phyloP scores from a whole-genome alignment of 2,888 invertebrate genomes.

The Operophtera brumata region DNA sequence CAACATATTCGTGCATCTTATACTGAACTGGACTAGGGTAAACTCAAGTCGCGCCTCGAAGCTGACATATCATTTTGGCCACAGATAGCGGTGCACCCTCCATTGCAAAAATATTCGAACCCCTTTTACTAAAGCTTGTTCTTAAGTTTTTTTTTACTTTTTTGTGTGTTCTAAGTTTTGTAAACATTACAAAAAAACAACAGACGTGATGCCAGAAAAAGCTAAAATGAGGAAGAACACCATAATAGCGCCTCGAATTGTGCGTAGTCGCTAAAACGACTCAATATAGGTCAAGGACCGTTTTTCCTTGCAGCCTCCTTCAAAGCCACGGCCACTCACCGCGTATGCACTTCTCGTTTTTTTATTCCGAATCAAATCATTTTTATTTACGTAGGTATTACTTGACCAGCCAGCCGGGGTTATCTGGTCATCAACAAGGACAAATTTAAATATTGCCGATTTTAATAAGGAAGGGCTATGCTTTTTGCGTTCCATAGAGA shows the following conservation, averaged over 20 bases:
- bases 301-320: constrained; percentile 77
- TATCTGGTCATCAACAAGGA: constrained; percentile 71
- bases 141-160: too few relatives aligned
- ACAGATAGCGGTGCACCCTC: too few relatives aligned
- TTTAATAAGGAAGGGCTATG: constrained; percentile 27
- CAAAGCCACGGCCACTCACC: constrained; percentile 74
- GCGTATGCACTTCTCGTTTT: constrained; percentile 51
- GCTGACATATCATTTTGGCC: too few relatives aligned
- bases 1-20: too few relatives aligned
- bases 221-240: constrained; percentile 5
- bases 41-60: too few relatives aligned
- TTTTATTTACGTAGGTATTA: constrained; percentile 73
- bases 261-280: constrained; percentile 30
- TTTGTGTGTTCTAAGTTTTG: too few relatives aligned
- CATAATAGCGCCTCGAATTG: constrained; percentile 13
- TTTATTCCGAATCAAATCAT: constrained; percentile 76
- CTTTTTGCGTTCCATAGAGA: background rate
- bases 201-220: background rate
- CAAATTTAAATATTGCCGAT: constrained; percentile 54
- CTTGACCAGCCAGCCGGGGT: constrained; percentile 62
- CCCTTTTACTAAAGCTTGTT: too few relatives aligned
- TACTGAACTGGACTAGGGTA: too few relatives aligned
- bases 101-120: too few relatives aligned
- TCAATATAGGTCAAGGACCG: constrained; percentile 75
- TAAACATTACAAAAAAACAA: background rate